Percentiles rank a stretch among this genome's conserved stretches.
phyloP scores from a whole-genome alignment of 2,888 invertebrate genomes.

The Chymomyza fuscimana region DNA sequence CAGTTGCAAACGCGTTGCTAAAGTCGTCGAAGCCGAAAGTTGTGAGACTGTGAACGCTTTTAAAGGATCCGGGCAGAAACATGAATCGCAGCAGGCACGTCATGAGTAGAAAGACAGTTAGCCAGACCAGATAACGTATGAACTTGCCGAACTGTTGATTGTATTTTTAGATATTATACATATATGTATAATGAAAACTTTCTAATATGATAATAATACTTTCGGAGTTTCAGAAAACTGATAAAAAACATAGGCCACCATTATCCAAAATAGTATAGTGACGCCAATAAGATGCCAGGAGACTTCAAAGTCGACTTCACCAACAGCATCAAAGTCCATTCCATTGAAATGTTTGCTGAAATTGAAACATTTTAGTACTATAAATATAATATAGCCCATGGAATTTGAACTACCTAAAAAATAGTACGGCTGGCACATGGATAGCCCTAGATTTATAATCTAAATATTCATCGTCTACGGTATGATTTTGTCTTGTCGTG shows the following conservation, averaged over 20 bases:
- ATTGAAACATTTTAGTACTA: background rate
- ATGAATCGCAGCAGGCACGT: conserved; percentile 63
- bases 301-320: conserved; percentile 26
- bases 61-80: conserved; percentile 63
- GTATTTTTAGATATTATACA: background rate
- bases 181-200: too few species aligned
- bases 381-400: too few species aligned
- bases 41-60: conserved; percentile 42
- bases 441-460: background rate
- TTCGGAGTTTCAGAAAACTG: conserved; percentile 57
- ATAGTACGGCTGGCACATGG: conserved; percentile 67
- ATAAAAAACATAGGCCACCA: conserved; percentile 58
- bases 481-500: background rate
- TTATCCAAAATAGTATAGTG: conserved; percentile 55
- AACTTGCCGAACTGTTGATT: conserved; percentile 65
- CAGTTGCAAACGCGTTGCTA: conserved; percentile 8
- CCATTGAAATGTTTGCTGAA: conserved; percentile 20
- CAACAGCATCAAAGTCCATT: fast-evolving
- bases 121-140: conserved; percentile 56
- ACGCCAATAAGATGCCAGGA: conserved; percentile 67
- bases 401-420: conserved; percentile 51
- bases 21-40: conserved; percentile 21
- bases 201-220: conserved; percentile 32
- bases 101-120: conserved; percentile 49
- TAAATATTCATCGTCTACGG: background rate